Evolutionary conservation across 2,113 vertebrate genomes (phyloP), one percentile per base, ranked within the genome.

Genomic region (Brevimyrus niger): DNA sequence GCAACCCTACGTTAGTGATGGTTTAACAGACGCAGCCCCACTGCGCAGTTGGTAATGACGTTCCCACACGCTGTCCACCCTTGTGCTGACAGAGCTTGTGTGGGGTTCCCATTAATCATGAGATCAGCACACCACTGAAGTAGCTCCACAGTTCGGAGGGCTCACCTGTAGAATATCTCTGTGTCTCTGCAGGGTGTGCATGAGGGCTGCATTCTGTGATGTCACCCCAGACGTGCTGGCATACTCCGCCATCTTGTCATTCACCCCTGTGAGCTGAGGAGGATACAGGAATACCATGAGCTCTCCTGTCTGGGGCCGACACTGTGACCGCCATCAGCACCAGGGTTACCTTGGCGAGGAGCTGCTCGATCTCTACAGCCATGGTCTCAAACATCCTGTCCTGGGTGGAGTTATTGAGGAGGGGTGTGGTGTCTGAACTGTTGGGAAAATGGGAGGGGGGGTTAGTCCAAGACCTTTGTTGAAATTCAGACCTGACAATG

Each of bases 331-430:
- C 42, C 19, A 47, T 84, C 42, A 27, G 21, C 69, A 3, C 48
- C 0, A 50, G 0, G 91, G 93, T 96, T 94, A 99, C 98, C 95
- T 98, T 99, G 82, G 97, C 97, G 93, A 99, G 94, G 42, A 99
- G 97, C 38, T 99, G 98, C 90, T 99, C 98, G 89, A 99, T 98
- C 94, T 99, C 98, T 92, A 99, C 97, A 17, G 98, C 98, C 98
- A 99, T 99, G 48, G 98, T 98, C 93, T 99, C 98, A 95, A 99
- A 99, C 98, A 99, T 99, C 92, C 98, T 97, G 96, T 99, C 98
- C 95, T 99, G 98, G 91, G 97, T 99, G 4, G 98, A 99, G 93
- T 98, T 98, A 95, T 98, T 98, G 88, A 99, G 94, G 42, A 99
- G 96, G 0, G 98, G 98, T 31, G 98, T 98, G 86, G 98, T 99